Conservation (phyloP, 2,888 invertebrate genomes). For the Sesia apiformis region DNA sequence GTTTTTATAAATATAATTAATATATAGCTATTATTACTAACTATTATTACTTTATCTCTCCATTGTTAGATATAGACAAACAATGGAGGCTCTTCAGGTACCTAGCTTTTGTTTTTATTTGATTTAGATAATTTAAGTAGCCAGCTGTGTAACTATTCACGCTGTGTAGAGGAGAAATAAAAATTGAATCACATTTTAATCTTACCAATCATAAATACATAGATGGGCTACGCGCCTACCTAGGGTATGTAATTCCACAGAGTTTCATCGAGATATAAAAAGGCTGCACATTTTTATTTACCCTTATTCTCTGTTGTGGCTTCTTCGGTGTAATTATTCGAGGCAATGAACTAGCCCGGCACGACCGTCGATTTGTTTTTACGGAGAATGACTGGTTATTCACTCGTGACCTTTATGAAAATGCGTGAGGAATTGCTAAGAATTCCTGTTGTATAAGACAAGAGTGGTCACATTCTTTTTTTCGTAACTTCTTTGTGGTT, state of each 20-base stretch:
- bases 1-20: too few species aligned
- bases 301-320: slow-evolving; percentile 25
- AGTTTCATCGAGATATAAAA: neutral
- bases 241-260: neutral
- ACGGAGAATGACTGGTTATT: slow-evolving; percentile 51
- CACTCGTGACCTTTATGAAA: slow-evolving; percentile 64
- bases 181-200: too few species aligned
- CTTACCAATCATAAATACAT: too few species aligned
- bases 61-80: too few species aligned
- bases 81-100: too few species aligned
- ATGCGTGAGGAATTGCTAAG: slow-evolving; percentile 33
- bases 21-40: too few species aligned
- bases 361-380: slow-evolving; percentile 25
- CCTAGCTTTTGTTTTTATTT: too few species aligned
- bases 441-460: slow-evolving; percentile 9
- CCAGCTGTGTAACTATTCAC: too few species aligned
- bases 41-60: too few species aligned
- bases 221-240: too few species aligned
- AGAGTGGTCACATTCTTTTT: neutral
- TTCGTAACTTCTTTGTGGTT: neutral
- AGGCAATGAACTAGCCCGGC: slow-evolving; percentile 41
- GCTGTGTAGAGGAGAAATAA: too few species aligned
- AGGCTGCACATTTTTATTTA: neutral
- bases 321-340: slow-evolving; percentile 48
- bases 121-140: too few species aligned